Evolutionary conservation across 2,113 vertebrate species (phyloP).

Genomic region (Pao palembangensis): DNA sequence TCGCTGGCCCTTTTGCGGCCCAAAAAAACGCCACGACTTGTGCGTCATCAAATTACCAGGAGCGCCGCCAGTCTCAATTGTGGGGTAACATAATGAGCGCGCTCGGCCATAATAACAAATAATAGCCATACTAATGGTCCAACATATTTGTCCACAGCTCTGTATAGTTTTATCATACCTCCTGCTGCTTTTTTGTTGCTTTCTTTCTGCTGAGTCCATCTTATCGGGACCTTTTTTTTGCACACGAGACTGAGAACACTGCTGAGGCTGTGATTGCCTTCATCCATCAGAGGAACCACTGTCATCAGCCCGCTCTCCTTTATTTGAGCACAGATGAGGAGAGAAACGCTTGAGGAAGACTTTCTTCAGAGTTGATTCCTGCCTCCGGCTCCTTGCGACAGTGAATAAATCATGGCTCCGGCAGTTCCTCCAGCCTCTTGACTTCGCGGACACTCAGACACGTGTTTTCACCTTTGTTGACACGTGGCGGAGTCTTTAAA

Average conservation of each 20-base stretch:
- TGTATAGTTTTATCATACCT: conserved; percentile 44
- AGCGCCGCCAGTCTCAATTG: conserved; percentile 69
- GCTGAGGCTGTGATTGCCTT: conserved; percentile 39
- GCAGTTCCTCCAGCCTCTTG: conserved; percentile 50
- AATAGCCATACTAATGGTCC: conserved; percentile 64
- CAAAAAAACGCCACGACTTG: conserved; percentile 47
- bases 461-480: conserved; percentile 43
- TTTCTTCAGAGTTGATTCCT: conserved; percentile 25
- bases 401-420: conserved; percentile 60
- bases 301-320: conserved; percentile 21
- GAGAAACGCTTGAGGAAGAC: conserved; percentile 23
- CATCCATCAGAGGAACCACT: conserved; percentile 13
- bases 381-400: conserved; percentile 42
- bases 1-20: conserved; percentile 42
- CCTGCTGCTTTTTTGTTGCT: conserved; percentile 15
- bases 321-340: conserved; percentile 27
- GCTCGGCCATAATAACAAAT: conserved; percentile 67
- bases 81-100: conserved; percentile 64
- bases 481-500: conserved; percentile 17
- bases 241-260: conserved; percentile 18
- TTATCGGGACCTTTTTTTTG: not conserved
- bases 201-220: conserved; percentile 8
- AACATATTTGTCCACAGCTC: conserved; percentile 45
- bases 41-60: conserved; percentile 69
- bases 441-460: conserved; percentile 57